Conservation (phyloP, 1,140 invertebrate species). For the Apocrypta bakeri region DNA sequence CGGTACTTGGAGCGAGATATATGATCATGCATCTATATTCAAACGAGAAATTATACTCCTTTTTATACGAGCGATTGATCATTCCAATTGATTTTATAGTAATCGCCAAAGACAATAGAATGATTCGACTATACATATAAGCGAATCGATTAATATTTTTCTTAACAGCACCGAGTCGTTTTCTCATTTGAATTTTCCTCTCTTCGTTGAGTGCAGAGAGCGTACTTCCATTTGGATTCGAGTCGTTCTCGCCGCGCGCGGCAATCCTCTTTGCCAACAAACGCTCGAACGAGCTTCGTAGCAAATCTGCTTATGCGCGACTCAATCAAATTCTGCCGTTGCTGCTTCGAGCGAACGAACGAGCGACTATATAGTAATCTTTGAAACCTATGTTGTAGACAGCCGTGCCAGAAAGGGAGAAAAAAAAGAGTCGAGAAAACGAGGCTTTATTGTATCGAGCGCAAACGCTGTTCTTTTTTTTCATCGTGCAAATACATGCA, state of each 20-base stretch:
- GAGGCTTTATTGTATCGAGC: not conserved
- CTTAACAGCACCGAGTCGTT: too few relatives aligned
- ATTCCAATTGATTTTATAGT: too few relatives aligned
- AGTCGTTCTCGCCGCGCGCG: constrained; percentile 51
- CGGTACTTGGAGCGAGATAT: not conserved
- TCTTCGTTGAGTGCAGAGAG: not conserved
- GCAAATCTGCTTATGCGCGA: constrained; percentile 69
- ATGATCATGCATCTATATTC: too few relatives aligned
- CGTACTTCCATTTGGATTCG: constrained; percentile 61
- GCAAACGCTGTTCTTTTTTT: not conserved
- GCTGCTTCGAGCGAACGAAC: not conserved
- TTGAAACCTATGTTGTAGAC: not conserved
- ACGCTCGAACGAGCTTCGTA: constrained; percentile 64
- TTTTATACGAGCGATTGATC: too few relatives aligned
- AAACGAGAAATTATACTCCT: not conserved
- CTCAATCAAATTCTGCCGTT: constrained; percentile 64
- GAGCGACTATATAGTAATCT: constrained; percentile 27
- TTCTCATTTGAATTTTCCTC: constrained; percentile 29
- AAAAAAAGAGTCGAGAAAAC: not conserved
- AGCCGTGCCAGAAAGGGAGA: too few relatives aligned
- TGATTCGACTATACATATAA: not conserved
- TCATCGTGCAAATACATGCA: too few relatives aligned
- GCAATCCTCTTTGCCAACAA: constrained; percentile 69
- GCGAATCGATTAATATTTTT: too few relatives aligned
- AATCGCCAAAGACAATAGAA: too few relatives aligned